Conservation (phyloP, 2,113 vertebrate genomes). For the Hemichromis elongatus region DNA sequence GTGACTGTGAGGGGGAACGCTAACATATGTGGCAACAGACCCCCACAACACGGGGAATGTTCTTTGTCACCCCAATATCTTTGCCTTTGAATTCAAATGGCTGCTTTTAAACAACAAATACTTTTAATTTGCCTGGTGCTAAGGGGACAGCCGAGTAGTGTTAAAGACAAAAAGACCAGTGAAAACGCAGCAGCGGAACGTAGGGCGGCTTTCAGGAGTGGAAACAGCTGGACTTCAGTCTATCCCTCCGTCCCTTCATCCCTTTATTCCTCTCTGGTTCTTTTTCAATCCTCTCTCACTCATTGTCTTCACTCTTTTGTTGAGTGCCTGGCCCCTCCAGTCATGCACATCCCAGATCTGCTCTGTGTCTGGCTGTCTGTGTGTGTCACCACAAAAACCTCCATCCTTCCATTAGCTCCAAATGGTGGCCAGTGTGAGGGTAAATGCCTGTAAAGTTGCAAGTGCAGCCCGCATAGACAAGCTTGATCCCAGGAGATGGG, state of each 20-base stretch:
- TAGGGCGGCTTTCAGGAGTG: background rate
- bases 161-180: background rate
- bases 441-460: background rate
- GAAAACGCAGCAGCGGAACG: background rate
- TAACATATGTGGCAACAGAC: conserved; percentile 30
- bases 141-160: background rate
- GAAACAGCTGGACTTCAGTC: conserved; percentile 32
- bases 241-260: conserved; percentile 3
- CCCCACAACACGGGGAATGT: background rate
- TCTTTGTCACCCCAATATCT: conserved; percentile 49
- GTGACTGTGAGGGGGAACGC: conserved; percentile 16
- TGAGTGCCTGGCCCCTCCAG: background rate
- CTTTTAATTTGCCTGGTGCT: conserved; percentile 50
- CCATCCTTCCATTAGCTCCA: background rate
- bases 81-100: conserved; percentile 69
- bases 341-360: background rate
- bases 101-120: conserved; percentile 60
- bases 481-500: background rate
- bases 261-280: conserved; percentile 1
- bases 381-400: background rate
- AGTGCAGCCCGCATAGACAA: background rate
- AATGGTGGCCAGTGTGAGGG: background rate
- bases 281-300: background rate
- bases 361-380: background rate
- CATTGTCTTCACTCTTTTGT: conserved; percentile 33